Base-by-base conservation (phyloP, 2,113 vertebrate species). In the Psilopogon haemacephalus region DNA sequence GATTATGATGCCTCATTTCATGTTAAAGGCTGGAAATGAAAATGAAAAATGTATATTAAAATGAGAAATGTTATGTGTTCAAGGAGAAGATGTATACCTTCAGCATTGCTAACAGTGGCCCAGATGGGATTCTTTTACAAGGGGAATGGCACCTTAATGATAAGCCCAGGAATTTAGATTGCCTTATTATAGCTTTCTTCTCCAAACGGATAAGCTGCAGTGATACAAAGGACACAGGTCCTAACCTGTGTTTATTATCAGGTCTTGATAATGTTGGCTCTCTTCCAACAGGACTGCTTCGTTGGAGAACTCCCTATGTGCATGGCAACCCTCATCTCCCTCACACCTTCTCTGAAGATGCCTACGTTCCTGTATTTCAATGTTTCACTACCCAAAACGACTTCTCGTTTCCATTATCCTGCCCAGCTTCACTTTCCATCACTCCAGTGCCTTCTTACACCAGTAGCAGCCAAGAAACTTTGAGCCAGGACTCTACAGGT, bases 341-440 rank as follows among this genome's bases (percentile, higher is more conserved):
- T 73, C 96, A 96, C 72, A 86, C 96, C 56, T 28, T 95, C 88
- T 90, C 96, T 87, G 97, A 97, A 95, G 97, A 98, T 80, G 95
- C 89, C 19, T 88, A 95, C 80, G 91, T 94, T 95, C 97, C 98
- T 0, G 96, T 97, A 88, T 97, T 97, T 72, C 97, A 27, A 0
- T 96, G 95, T 26, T 96, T 98, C 65, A 89, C 97, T 12, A 35
- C 96, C 27, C 92, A 85, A 78, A 95, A 95, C 33, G 98, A 98
- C 60, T 80, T 98, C 67, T 96, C 97, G 3, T 98, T 97, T 63
- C 98, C 98, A 5, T 91, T 98, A 82, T 99, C 99, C 77, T 99
- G 98, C 78, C 99, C 98, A 23, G 98, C 98, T 17, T 99, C 98
- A 1, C 96, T 99, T 82, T 98, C 99, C 79, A 95, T 99, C 97